A percentile compares a stretch with the other conserved stretches of the same genome.
Evolutionary conservation across 2,113 vertebrate species (phyloP).

Genomic region (Corvus cornix): DNA sequence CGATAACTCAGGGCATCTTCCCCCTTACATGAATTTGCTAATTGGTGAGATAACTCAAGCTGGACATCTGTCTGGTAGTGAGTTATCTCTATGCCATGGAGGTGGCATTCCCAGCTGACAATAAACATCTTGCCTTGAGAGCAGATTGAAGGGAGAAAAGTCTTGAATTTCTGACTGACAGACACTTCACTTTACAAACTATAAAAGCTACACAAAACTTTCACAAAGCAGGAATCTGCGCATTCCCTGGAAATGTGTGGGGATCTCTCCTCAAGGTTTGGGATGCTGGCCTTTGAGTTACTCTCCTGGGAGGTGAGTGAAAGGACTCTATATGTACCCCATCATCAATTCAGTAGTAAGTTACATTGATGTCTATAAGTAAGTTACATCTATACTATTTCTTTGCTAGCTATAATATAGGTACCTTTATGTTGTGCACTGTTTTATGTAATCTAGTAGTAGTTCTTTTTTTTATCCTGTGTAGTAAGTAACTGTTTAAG

Average conservation of each 20-base stretch:
- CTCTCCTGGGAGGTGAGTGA: not conserved
- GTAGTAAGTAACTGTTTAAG: not conserved
- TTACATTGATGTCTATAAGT: not conserved
- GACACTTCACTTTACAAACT: not conserved
- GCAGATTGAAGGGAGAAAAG: not conserved
- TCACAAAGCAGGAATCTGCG: not conserved
- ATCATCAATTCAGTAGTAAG: fast-evolving
- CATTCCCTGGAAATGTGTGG: not conserved
- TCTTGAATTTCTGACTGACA: not conserved
- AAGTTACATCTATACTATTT: not conserved
- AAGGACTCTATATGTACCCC: not conserved
- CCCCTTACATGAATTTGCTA: not conserved
- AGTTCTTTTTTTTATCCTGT: not conserved
- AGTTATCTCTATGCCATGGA: fast-evolving
- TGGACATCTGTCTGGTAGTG: fast-evolving
- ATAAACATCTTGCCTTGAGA: not conserved
- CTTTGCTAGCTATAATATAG: not conserved
- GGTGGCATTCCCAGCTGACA: not conserved
- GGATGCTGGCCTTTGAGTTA: not conserved
- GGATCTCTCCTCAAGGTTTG: not conserved
- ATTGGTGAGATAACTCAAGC: not conserved
- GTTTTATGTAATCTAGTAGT: not conserved
- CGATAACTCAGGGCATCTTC: not conserved
- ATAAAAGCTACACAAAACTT: not conserved
- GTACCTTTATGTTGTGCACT: not conserved